Base-by-base conservation (phyloP, 2,888 invertebrate species). In the Thysanoteuthis rhombus region DNA sequence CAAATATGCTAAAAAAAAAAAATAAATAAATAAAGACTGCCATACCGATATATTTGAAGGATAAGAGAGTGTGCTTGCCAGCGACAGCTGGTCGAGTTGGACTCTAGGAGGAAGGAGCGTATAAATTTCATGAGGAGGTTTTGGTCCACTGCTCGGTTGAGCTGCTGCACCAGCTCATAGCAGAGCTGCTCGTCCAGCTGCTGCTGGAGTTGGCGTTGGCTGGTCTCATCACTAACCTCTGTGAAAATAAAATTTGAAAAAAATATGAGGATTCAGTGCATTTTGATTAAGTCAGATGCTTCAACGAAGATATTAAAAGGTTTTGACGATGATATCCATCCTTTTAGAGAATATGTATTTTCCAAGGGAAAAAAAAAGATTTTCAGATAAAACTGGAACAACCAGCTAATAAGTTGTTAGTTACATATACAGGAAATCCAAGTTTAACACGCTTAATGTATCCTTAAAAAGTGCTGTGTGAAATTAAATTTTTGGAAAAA, bases 71-170 rank as follows among this genome's bases (percentile, higher is more conserved):
- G 99, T 0, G 99, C 99, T 97, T 99, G 99, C 99, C 99, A 99
- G 94, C 99, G 98, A 28, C 99, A 98, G 40, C 98, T 98, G 0
- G 99, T 98, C 22, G 98, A 98, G 97, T 99, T 99, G 0, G 99
- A 99, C 97, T 99, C 99, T 94, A 99, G 97, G 92, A 99, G 98
- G 97, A 99, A 99, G 0, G 98, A 98, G 95, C 98, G 98, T 38
- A 99, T 98, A 96, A 99, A 99, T 97, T 98, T 97, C 58, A 98
- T 98, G 93, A 98, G 97, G 93, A 98, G 97, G 6, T 98, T 94
- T 47, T 94, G 95, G 94, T 98, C 97, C 5, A 98, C 98, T 38
- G 98, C 98, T 94, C 98, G 98, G 96, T 98, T 98, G 94, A 98
- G 98, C 96, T 98, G 98, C 95, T 98, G 98, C 0, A 98, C 98